Evolutionary conservation across 2,113 vertebrate genomes (phyloP), one percentile per base, ranked within the genome.

Genomic region (Sigmodon hispidus): DNA sequence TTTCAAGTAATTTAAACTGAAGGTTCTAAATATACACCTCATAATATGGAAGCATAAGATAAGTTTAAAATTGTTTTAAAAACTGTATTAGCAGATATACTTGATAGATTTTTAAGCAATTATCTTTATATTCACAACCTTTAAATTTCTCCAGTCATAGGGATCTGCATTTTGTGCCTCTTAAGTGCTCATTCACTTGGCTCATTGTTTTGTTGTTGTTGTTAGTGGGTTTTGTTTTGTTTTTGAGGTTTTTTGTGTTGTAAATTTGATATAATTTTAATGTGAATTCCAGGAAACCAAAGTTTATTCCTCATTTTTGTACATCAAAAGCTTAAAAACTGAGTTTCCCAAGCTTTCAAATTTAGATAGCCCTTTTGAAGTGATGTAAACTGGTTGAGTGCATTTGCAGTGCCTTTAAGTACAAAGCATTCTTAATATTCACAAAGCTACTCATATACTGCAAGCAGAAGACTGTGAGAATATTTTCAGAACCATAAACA

Each of bases 391-490:
- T 5, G 12, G 40, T 4, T 36, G 13, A 65, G 8, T n/a, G 2
- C 16, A 69, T 70, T 61, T 59, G 6, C 13, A 31, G 17, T 63
- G 26, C 26, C 13, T 26, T 45, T 84, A 26, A 45, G 8, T 55
- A 24, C 0, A 43, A 43, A 31, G 40, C 7, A 52, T 29, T 19
- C 40, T 84, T 43, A 16, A 31, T 34, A 29, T 0, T 36, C 16
- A 50, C 13, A 77, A 50, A 43, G 76, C n/a, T 36, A 8, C 98
- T 97, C 95, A 91, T 89, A 59, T 26, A 95, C 96, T 92, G 80
- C 97, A 98, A 97, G 97, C 94, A 97, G 94, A 93, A 98, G 97
- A 96, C n/a, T 48, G 21, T 61, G 63, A n/a, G n/a, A 24, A 50
- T n/a, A 63, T 93, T 21, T 84, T 17, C 29, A 72, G 21, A 50